Base-by-base conservation (phyloP, 2,888 invertebrate species). In the Dryomyza anilis region DNA sequence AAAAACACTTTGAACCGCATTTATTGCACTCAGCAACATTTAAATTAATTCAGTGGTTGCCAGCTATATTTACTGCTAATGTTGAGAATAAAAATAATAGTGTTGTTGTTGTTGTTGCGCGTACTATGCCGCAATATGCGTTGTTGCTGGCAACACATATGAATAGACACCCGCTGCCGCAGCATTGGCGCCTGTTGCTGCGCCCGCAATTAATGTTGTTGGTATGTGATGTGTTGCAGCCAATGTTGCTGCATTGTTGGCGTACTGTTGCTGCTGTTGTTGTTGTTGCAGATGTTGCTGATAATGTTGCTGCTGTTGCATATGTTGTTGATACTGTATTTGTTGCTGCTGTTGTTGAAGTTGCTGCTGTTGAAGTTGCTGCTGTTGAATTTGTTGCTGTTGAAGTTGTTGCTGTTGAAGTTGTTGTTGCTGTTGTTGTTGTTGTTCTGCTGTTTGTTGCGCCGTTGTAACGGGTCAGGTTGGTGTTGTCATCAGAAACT, bases 401-500 rank as follows among this genome's bases (percentile, higher is more conserved):
- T 69, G 71, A 60, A 70, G 71, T 57, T 65, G 67, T 64, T 68
- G 71, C 45, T 69, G 71, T 48, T 61, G 62, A 14, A 64, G 68
- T 62, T 68, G 52, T 39, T 65, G 63, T 58, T 67, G 68, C 61
- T 64, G 69, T 70, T 68, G 71, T 68, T 72, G 72, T 64, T 72
- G 71, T 19, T 50, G 65, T 46, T 59, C 58, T 50, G 55, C 53
- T n/a, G n/a, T n/a, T n/a, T n/a, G n/a, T n/a, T n/a, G n/a, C 29
- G 67, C 57, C 39, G 58, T 21, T 12, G 73, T 78, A 78, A 78
- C 79, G 81, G 83, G 83, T 84, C 83, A 83, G 78, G 83, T 84
- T 75, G 83, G 81, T 79, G 84, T 80, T 75, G 83, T 80, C 83
- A 84, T 84, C 73, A 84, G 76, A 73, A 79, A 84, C 76, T 82